phyloP scores from a whole-genome alignment of 1,140 invertebrate genomes.

The Rhyzopertha dominica region DNA sequence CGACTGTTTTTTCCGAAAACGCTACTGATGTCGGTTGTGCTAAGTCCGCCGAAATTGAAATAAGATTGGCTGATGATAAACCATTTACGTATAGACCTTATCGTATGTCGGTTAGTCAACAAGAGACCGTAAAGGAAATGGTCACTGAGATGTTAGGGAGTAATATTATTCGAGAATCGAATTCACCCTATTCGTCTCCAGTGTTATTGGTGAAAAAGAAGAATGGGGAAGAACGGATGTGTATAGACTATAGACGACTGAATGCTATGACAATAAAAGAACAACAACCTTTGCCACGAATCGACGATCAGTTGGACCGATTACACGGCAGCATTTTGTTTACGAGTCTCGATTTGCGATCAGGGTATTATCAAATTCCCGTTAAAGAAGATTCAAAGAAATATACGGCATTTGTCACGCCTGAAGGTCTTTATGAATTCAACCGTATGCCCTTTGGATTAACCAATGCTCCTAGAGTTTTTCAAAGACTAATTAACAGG shows the following conservation, averaged over 20 bases:
- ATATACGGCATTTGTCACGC: slow-evolving; percentile 31
- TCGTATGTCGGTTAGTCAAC: slow-evolving; percentile 28
- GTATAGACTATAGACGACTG: slow-evolving; percentile 33
- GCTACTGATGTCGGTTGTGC: slow-evolving; percentile 23
- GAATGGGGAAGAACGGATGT: slow-evolving; percentile 31
- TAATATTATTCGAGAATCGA: slow-evolving; percentile 33
- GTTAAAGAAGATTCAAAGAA: slow-evolving; percentile 37
- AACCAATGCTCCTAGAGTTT: slow-evolving; percentile 42
- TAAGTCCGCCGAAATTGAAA: slow-evolving; percentile 25
- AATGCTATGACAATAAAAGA: slow-evolving; percentile 30
- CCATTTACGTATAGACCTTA: slow-evolving; percentile 31
- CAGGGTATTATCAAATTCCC: slow-evolving; percentile 28
- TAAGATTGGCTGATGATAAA: slow-evolving; percentile 28
- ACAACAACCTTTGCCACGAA: slow-evolving; percentile 28
- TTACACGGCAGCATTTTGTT: slow-evolving; percentile 28
- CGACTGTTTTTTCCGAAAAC: slow-evolving; percentile 17
- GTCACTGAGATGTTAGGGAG: slow-evolving; percentile 31
- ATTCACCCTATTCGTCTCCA: slow-evolving; percentile 36
- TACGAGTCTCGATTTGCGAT: slow-evolving; percentile 29
- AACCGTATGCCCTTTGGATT: slow-evolving; percentile 47
- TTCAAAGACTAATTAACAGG: slow-evolving; percentile 43
- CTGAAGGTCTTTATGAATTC: slow-evolving; percentile 44
- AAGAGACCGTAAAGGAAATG: slow-evolving; percentile 29
- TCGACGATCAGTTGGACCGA: slow-evolving; percentile 41
- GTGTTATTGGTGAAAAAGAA: slow-evolving; percentile 34